phyloP scores from a whole-genome alignment of 2,888 invertebrate species.

The Dasypogon diadema region DNA sequence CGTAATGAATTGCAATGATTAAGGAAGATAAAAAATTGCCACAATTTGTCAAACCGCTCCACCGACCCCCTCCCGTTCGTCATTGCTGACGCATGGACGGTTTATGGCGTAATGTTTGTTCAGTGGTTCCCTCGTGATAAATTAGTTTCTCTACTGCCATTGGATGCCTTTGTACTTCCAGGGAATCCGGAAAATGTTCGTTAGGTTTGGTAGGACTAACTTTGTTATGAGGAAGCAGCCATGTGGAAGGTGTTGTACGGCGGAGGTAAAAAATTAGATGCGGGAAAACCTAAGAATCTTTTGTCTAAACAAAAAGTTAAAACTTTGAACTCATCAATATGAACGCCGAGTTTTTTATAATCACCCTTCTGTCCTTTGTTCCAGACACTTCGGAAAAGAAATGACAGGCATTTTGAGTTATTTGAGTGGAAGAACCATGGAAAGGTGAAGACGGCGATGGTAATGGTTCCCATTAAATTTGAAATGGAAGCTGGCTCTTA shows the following conservation, averaged over 20 bases:
- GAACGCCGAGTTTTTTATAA: slow-evolving; percentile 13
- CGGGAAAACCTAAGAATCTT: neutral
- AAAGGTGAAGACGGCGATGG: too few species aligned
- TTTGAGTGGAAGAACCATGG: neutral
- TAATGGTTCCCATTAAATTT: too few species aligned
- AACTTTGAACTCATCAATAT: slow-evolving; percentile 43
- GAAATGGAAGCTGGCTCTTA: too few species aligned
- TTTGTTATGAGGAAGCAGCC: slow-evolving; percentile 42
- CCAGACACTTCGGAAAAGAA: neutral
- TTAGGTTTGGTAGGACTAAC: slow-evolving; percentile 3
- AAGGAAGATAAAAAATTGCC: slow-evolving; percentile 60
- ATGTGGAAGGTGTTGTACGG: slow-evolving; percentile 41
- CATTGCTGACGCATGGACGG: slow-evolving; percentile 55
- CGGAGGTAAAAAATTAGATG: slow-evolving; percentile 43
- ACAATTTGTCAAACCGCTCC: slow-evolving; percentile 59
- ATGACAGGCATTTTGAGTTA: slow-evolving; percentile 27
- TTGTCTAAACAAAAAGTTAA: slow-evolving; percentile 30
- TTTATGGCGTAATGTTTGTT: slow-evolving; percentile 51
- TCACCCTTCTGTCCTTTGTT: slow-evolving; percentile 31
- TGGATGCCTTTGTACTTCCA: slow-evolving; percentile 57
- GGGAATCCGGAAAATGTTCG: slow-evolving; percentile 56
- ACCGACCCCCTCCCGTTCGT: slow-evolving; percentile 18
- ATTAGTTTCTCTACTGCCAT: slow-evolving; percentile 57
- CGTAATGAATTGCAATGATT: slow-evolving; percentile 62
- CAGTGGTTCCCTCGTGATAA: slow-evolving; percentile 56